Evolutionary conservation across 2,888 invertebrate species (phyloP), one percentile per base, ranked within the genome.

Genomic region (Aleiodes leptofemur): DNA sequence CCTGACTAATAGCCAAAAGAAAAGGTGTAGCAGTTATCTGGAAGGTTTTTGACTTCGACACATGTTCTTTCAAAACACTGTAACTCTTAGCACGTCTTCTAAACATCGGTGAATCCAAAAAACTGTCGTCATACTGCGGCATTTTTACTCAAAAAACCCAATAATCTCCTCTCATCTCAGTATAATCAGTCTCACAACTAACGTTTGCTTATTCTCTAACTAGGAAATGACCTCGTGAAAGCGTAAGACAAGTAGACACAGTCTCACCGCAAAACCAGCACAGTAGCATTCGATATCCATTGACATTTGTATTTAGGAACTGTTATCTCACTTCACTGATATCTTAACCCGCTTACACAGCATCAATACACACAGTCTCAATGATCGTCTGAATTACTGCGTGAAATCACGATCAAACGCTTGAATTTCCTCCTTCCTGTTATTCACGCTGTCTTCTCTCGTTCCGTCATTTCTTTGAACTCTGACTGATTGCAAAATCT

Each of bases 91-190:
- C 85, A 51, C 89, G 87, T 59, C 88, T 87, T 75, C 87, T 85
- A 78, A 89, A 89, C 53, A 87, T 80, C 78, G 88, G 88, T 78
- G 88, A 88, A 77, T 88, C 86, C 69, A 88, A 84, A 74, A 89
- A 88, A 53, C 86, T 86, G 71, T 89, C 89, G 84, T 89, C 89
- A 86, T 88, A 89, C 71, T 88, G 88, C 75, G 89, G 88, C 89
- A 89, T 89, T 77, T 82, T 84, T 51, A 71, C 11, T 29, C 14
- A 43, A 71, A 64, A 73, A 71, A 77, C 31, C 72, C 73, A 70
- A 76, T 76, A 72, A 14, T 76, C 23, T 34, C 51, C 29, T 48
- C 61, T 69, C 14, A 53, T 66, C 72, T 23, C 23, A 23, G 2
- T 23, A 23, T 23, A 23, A 23, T 23, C 23, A 61, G 51, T 56